Evolutionary conservation across 2,113 vertebrate genomes (phyloP), one percentile per base, ranked within the genome.

Genomic region (Nycticorax nycticorax): DNA sequence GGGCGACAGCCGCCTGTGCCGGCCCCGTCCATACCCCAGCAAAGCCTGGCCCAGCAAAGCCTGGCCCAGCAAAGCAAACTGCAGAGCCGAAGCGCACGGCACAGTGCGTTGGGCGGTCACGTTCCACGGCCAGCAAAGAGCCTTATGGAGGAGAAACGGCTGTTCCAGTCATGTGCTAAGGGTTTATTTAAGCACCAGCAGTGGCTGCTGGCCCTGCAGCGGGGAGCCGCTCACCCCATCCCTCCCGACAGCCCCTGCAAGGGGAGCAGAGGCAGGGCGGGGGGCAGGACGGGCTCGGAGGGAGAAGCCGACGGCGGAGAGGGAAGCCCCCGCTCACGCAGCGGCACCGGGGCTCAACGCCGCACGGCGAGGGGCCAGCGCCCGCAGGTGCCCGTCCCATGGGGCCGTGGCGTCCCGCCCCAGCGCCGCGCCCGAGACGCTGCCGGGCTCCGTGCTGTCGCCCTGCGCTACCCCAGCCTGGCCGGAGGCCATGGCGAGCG

Each of bases 371-470:
- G 73, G 37, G 55, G 24, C 30, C 55, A 5, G 72, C 3, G 6
- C 24, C 72, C 7, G 1, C 3, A 3, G 47, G 45, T 6, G 12
- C 23, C 33, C 4, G 18, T 45, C 33, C 24, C 3, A 7, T 3
- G 18, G 18, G 21, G 55, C 32, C 6, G 14, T 3, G 1, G 9
- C 3, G 26, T 22, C 73, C 47, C 10, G 2, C 19, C 43, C 39
- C 3, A 8, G 32, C 2, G 10, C 72, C n/a, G 74, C 30, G 56
- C 43, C 8, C 1, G 56, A 30, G 73, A 17, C 10, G 8, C 43
- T 35, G 20, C n/a, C 11, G 3, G 56, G 56, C 74, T 76, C 56
- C 17, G 73, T 20, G 24, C 73, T 5, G 10, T 12, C 3, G 3
- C 41, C 55, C 45, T 62, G 74, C 57, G 56, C n/a, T 24, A 24